A percentile compares a stretch with the other conserved stretches of the same genome.
Conservation (phyloP, 1,140 invertebrate genomes). For the Dendroctonus ponderosae region DNA sequence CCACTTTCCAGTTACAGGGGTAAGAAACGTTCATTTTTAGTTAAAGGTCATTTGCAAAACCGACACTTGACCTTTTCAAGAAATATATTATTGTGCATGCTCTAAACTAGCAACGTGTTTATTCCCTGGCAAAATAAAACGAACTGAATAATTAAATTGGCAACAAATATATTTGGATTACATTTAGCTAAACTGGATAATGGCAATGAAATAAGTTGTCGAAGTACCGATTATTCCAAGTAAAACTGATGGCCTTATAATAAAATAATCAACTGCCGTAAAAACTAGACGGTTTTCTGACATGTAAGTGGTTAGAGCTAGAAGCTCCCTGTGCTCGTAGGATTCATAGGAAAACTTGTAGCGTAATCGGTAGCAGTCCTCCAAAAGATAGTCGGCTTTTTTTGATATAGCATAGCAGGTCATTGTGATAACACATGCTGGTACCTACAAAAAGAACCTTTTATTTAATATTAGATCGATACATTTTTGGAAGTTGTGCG, state of each 20-base stretch:
- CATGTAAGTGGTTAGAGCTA: slow-evolving; percentile 6
- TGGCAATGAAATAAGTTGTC: slow-evolving; percentile 21
- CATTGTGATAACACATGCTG: slow-evolving; percentile 17
- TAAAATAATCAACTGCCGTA: slow-evolving; percentile 15
- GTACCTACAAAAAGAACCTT: slow-evolving; percentile 8
- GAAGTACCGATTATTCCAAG: slow-evolving; percentile 7
- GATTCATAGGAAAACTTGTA: slow-evolving; percentile 8
- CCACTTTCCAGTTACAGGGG: slow-evolving; percentile 11
- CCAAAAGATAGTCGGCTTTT: not conserved
- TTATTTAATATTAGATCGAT: not conserved
- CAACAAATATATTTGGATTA: not conserved
- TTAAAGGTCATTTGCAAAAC: slow-evolving; percentile 17
- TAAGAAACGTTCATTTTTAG: not conserved
- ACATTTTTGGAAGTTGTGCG: not conserved
- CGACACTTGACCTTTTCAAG: slow-evolving; percentile 13
- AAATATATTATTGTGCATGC: not conserved
- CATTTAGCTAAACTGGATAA: slow-evolving; percentile 15
- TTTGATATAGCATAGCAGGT: slow-evolving; percentile 8
- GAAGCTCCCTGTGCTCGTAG: slow-evolving; percentile 11
- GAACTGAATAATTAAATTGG: not conserved
- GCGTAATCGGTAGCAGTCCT: slow-evolving; percentile 8
- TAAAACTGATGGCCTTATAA: slow-evolving; percentile 5
- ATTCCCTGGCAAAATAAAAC: not conserved
- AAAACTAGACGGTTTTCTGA: slow-evolving; percentile 9
- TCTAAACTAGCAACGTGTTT: too few relatives aligned